Conservation (phyloP, 2,797 vertebrate species). For the Hypotaenidia okinawae region DNA sequence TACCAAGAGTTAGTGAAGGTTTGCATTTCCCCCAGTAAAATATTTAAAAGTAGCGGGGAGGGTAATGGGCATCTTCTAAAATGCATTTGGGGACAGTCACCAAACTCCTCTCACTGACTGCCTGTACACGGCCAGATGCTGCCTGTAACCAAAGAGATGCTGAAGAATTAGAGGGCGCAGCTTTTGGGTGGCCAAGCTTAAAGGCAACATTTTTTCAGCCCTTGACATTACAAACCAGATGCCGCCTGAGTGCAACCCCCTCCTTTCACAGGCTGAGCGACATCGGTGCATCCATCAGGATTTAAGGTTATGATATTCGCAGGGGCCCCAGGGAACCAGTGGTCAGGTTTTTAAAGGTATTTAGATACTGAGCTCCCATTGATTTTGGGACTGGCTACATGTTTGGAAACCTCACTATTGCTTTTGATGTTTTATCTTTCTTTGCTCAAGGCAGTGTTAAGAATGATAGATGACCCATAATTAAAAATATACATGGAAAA, state of each 20-base stretch:
- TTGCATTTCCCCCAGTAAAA: neutral
- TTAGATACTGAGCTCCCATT: constrained; percentile 29
- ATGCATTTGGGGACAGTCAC: neutral
- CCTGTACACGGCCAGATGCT: neutral
- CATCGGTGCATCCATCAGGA: neutral
- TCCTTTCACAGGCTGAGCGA: neutral
- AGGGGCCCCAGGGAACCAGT: neutral
- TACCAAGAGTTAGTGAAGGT: neutral
- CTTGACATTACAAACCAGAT: neutral
- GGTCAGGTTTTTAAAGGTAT: constrained; percentile 40
- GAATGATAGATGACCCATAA: constrained; percentile 52
- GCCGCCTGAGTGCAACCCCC: neutral
- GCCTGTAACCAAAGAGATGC: neutral
- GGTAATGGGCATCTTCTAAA: neutral
- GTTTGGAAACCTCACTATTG: constrained; percentile 41
- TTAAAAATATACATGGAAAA: constrained; percentile 52
- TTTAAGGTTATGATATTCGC: constrained; percentile 49
- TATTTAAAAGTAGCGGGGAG: neutral
- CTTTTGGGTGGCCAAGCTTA: neutral
- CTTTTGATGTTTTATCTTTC: constrained; percentile 25
- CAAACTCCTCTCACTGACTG: neutral
- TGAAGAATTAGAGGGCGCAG: neutral
- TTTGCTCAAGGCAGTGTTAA: constrained; percentile 51
- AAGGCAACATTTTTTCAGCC: neutral
- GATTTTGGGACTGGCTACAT: constrained; percentile 38